phyloP scores from a whole-genome alignment of 2,113 vertebrate genomes.

The Thamnaconus septentrionalis region DNA sequence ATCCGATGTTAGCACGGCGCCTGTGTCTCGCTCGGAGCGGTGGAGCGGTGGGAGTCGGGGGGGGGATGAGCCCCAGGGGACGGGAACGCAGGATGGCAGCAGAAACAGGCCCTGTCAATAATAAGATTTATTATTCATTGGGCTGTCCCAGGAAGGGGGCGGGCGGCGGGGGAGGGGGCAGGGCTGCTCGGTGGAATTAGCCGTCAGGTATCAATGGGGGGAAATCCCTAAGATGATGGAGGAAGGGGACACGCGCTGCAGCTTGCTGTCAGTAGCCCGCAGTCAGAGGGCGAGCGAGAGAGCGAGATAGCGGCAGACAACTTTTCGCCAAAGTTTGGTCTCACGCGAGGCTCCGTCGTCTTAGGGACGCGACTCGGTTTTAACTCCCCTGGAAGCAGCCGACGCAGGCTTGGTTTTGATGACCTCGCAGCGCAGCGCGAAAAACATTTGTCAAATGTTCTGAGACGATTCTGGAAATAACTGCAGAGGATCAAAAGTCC shows the following conservation, averaged over 20 bases:
- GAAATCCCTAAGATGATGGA: constrained; percentile 50
- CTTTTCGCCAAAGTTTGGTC: constrained; percentile 30
- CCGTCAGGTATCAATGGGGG: constrained; percentile 60
- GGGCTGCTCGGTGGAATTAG: constrained; percentile 37
- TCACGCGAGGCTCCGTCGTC: constrained; percentile 36
- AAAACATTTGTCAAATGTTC: constrained; percentile 14
- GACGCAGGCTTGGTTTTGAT: constrained; percentile 18
- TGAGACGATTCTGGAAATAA: constrained; percentile 18
- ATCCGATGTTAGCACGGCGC: constrained; percentile 63
- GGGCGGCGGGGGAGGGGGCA: constrained; percentile 16
- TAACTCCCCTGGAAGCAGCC: constrained; percentile 39
- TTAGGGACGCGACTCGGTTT: constrained; percentile 37
- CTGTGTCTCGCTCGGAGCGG: constrained; percentile 51
- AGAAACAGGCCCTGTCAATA: constrained; percentile 73
- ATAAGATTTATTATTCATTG: constrained; percentile 79
- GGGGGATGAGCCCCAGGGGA: constrained; percentile 69
- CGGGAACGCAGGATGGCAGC: constrained; percentile 39
- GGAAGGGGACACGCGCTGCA: constrained; percentile 16
- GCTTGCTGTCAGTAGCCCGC: constrained; percentile 53
- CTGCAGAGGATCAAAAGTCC: constrained; percentile 25
- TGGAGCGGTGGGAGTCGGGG: constrained; percentile 68
- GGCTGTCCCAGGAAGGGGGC: constrained; percentile 53
- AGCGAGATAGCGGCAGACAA: constrained; percentile 24
- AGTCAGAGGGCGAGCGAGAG: constrained; percentile 46
- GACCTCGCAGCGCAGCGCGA: background rate